phyloP scores from a whole-genome alignment of 1,140 invertebrate species.

The Polypedilum pembai region DNA sequence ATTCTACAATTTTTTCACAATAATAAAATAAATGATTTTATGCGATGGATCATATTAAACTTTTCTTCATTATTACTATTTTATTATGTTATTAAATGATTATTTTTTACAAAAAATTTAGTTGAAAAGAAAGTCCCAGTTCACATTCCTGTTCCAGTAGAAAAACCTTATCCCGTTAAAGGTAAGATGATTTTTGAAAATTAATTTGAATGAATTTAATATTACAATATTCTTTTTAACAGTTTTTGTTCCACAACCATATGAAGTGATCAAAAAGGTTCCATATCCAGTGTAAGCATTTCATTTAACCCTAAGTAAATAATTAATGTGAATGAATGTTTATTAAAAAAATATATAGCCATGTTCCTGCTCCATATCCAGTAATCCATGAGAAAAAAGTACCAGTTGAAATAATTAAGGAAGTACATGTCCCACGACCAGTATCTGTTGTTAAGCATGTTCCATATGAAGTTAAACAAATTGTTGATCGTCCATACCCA shows the following conservation, averaged over 20 bases:
- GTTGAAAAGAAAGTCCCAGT: conserved; percentile 59
- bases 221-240: not conserved
- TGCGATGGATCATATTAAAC: too few relatives aligned
- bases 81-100: conserved; percentile 38
- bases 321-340: not conserved
- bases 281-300: conserved; percentile 62
- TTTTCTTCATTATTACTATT: conserved; percentile 38
- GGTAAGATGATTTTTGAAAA: conserved; percentile 30
- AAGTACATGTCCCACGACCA: conserved; percentile 56
- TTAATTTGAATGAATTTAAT: not conserved
- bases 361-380: conserved; percentile 49
- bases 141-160: conserved; percentile 53
- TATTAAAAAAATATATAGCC: not conserved
- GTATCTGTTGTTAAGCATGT: conserved; percentile 60
- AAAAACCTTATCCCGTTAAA: conserved; percentile 56
- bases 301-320: too few relatives aligned
- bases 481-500: conserved; percentile 50
- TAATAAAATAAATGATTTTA: too few relatives aligned
- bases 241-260: conserved; percentile 54
- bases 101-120: conserved; percentile 49
- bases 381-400: conserved; percentile 45
- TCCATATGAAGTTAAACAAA: conserved; percentile 55
- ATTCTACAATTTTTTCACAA: not conserved
- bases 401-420: conserved; percentile 57
- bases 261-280: conserved; percentile 58